Base-by-base conservation (phyloP, 2,797 vertebrate genomes). In the Acipenser transmontanus region DNA sequence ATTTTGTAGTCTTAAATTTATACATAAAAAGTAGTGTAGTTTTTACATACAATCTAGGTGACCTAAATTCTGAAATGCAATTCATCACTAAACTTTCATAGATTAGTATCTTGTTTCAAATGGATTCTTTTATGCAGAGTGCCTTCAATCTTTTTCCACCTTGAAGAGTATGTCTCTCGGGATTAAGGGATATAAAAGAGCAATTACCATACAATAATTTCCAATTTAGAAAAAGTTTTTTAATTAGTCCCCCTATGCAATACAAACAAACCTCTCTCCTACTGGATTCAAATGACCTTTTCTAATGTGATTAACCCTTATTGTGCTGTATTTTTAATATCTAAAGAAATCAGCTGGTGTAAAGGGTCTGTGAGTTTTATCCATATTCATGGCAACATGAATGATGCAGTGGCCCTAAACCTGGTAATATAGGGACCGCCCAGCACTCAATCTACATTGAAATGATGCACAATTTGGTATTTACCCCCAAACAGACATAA, bases 131-230 rank as follows among this genome's bases (percentile, higher is more conserved):
- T 77, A 69, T 75, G 51, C 61, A 54, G 13, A 73, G 57, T 59
- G 72, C 68, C 65, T 74, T 70, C 66, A 71, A 71, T 77, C 67
- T 76, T 63, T 71, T 75, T 79, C 68, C 67, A 14, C 75, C 71
- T 68, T 78, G 77, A 72, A 81, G 47, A 50, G 11, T 74, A 79
- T 69, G 73, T 76, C 81, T 76, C 52, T 0, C 65, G 75, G 50
- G 72, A 76, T 54, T 60, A 72, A 75, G 68, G 47, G 81, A 79
- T 68, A 71, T 73, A 70, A 71, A 68, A 74, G 70, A 75, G 78
- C 82, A 85, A 81, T 86, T 82, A 81, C 74, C 75, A 78, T 79
- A 85, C 82, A 87, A 85, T 82, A 77, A 80, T 74, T 78, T 81
- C 75, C 8, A 77, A 85, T 87, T 86, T 80, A 74, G 59, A 77